These are phyloP conservation scores for Bufo gargarizans DNA, from an alignment of 2,113 vertebrate genomes.

Conservation along the genomic window DNA sequence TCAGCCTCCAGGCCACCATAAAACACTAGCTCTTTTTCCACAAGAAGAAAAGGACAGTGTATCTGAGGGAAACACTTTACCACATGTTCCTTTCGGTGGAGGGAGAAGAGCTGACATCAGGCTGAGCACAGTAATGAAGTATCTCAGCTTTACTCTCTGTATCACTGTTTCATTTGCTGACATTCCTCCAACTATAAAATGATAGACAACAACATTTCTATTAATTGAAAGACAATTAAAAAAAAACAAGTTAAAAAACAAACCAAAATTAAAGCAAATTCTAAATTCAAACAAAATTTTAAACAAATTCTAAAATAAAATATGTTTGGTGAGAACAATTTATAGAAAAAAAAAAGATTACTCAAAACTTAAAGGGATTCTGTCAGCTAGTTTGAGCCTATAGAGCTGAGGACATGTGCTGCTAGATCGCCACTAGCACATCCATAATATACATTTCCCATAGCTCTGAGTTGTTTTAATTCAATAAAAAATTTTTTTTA, in stretches of 20 bases:
- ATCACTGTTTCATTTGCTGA: slow-evolving; percentile 14
- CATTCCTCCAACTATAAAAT: neutral
- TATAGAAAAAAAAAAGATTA: too few relatives aligned
- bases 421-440: too few relatives aligned
- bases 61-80: slow-evolving; percentile 71
- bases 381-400: too few relatives aligned
- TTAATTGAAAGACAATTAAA: neutral
- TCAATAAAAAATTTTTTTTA: too few relatives aligned
- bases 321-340: too few relatives aligned
- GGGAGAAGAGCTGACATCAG: slow-evolving; percentile 61
- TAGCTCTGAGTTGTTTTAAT: too few relatives aligned
- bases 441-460: too few relatives aligned
- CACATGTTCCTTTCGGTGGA: slow-evolving; percentile 69
- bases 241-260: neutral
- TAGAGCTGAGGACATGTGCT: too few relatives aligned
- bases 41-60: slow-evolving; percentile 75
- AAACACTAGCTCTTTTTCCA: slow-evolving; percentile 76
- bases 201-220: neutral
- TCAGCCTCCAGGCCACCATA: slow-evolving; percentile 71
- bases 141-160: slow-evolving; percentile 38
- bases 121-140: slow-evolving; percentile 56
- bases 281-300: too few relatives aligned
- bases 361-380: too few relatives aligned
- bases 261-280: neutral
- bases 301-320: too few relatives aligned